phyloP scores from a whole-genome alignment of 1,140 invertebrate genomes.

The Tetragnatha versicolor region DNA sequence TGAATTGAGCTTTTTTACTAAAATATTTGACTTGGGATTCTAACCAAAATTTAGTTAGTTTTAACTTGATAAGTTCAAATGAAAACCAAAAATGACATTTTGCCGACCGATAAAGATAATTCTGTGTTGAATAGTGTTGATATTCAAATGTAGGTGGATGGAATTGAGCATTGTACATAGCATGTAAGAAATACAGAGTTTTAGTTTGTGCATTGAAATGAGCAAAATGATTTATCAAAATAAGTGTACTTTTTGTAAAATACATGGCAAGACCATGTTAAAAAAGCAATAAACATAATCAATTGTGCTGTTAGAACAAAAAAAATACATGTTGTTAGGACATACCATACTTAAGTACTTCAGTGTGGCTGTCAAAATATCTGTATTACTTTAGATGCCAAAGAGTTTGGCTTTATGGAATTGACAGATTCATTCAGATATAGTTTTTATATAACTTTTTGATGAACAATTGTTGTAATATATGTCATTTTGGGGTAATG shows the following conservation, averaged over 20 bases:
- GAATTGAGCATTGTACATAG: not conserved
- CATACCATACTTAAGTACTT: slow-evolving; percentile 34
- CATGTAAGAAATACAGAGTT: not conserved
- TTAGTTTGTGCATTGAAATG: not conserved
- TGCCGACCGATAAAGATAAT: no score
- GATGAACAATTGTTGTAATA: slow-evolving; percentile 35
- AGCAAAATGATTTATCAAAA: not conserved
- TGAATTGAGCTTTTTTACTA: no score
- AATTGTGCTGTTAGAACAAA: slow-evolving; percentile 24
- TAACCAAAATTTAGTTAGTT: no score
- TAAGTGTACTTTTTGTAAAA: slow-evolving; percentile 10
- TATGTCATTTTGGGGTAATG: slow-evolving; percentile 46
- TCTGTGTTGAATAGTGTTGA: no score
- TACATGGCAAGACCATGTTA: slow-evolving; percentile 26
- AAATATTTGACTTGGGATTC: no score
- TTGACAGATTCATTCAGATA: slow-evolving; percentile 44
- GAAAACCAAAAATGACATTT: no score
- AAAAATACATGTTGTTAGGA: slow-evolving; percentile 37
- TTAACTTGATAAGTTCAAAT: no score
- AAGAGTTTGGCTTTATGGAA: slow-evolving; percentile 3
- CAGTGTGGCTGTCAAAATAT: slow-evolving; percentile 36
- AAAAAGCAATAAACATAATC: slow-evolving; percentile 47
- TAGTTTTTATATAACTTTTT: slow-evolving; percentile 52
- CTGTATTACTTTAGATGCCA: slow-evolving; percentile 33
- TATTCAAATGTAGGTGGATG: no score